Evolutionary conservation across 2,888 invertebrate genomes (phyloP), one percentile per base, ranked within the genome.

Genomic region (Drosophila ustulata): DNA sequence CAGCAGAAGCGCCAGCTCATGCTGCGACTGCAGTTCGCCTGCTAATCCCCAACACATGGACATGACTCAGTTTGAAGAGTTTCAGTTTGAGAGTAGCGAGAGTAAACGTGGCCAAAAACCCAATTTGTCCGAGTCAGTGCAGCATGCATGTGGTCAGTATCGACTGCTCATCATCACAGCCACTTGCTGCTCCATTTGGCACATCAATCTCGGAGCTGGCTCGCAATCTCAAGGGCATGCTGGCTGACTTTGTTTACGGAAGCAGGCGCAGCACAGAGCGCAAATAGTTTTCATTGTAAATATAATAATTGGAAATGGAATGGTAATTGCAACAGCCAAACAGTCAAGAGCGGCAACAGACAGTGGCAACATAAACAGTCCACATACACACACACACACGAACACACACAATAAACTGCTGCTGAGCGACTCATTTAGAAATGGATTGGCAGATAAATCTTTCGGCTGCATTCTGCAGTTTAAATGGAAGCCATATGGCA

Each of bases 1-100:
- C 78, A 70, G 65, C 69, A 46, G 53, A 86, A 83, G 83, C 83
- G 83, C 86, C 83, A 83, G 81, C 83, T 83, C 83, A 63, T 75
- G 86, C 86, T 85, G 83, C 52, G 80, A 57, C 13, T 37, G 45
- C 55, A 25, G 43, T 11, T 45, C 39, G 25, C 13, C 55, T 13
- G 23, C 45, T 11, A 32, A 32, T 34, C 34, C 34, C 11, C 34
- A 32, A 4, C 34, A 11, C 37, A 37, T 32, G 32, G 32, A 32
- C 37, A n/a, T 6, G 30, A 4, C 30, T 4, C 37, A 37, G 37
- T 37, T 37, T 37, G 37, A 37, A 37, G 18, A 18, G 18, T 18
- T 18, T 18, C 18, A 18, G 37, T 4, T 37, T 0, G n/a, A 37
- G n/a, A n/a, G 37, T 0, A 37, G 37, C 37, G 11, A 37, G 37